phyloP scores from a whole-genome alignment of 2,888 invertebrate species.

The Gonocerus acuteangulatus region DNA sequence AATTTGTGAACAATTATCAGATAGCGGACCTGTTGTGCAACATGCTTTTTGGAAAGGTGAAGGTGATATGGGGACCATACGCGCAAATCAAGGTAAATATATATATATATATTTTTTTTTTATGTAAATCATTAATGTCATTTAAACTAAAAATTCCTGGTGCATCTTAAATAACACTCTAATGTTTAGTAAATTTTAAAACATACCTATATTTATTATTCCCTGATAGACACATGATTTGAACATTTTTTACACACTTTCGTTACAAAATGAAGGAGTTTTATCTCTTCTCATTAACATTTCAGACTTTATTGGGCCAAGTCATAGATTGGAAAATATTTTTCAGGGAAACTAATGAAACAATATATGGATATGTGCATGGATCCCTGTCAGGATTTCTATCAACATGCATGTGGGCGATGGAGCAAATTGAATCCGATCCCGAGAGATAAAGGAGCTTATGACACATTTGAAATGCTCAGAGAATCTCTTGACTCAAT shows the following conservation, averaged over 20 bases:
- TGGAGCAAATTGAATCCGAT: conserved; percentile 79
- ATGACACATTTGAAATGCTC: conserved; percentile 84
- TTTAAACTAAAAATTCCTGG: no score
- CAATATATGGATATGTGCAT: conserved; percentile 65
- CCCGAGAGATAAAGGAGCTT: conserved; percentile 79
- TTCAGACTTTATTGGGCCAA: no score
- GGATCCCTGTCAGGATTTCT: conserved; percentile 76
- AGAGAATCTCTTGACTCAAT: conserved; percentile 69
- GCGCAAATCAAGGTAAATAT: conserved; percentile 48
- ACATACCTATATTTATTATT: no score
- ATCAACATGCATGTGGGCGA: conserved; percentile 77
- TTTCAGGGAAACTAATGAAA: conserved; percentile 51
- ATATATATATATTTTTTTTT: not conserved
- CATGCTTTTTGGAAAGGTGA: conserved; percentile 55
- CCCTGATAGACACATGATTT: no score
- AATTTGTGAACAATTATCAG: conserved; percentile 30
- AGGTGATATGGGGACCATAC: conserved; percentile 51
- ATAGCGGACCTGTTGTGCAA: conserved; percentile 31
- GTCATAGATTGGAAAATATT: no score
- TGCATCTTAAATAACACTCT: not conserved
- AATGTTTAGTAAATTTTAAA: no score
- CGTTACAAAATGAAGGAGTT: no score
- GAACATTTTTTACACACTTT: no score
- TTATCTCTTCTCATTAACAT: no score
- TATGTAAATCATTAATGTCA: no score